Conservation (phyloP, 2,113 vertebrate genomes). For the Petrocephalus zakoni region DNA sequence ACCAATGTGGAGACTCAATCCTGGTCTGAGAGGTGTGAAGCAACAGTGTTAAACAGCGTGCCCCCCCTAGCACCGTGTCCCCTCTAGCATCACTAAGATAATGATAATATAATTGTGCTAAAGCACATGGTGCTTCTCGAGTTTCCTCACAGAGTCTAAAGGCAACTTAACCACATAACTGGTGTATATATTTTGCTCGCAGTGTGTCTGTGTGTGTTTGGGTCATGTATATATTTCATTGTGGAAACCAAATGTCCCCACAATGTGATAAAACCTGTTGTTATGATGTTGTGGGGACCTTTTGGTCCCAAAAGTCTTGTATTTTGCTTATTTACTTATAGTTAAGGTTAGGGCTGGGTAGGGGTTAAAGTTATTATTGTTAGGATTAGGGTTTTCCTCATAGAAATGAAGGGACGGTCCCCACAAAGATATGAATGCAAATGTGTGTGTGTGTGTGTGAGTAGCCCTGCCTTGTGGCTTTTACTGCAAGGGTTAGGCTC, state of each 20-base stretch:
- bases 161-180: not conserved
- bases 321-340: not conserved
- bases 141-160: not conserved
- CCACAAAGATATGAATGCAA: not conserved
- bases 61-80: no score
- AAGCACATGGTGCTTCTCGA: not conserved
- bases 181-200: not conserved
- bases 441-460: not conserved
- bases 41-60: no score
- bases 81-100: not conserved
- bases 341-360: not conserved
- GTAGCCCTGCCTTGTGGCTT: not conserved
- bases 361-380: not conserved
- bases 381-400: not conserved
- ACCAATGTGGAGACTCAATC: no score
- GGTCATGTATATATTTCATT: not conserved
- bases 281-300: not conserved
- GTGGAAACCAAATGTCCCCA: no score
- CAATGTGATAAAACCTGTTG: not conserved
- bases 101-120: not conserved
- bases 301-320: not conserved
- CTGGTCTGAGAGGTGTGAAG: no score
- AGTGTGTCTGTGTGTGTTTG: not conserved
- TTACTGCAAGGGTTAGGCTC: not conserved
- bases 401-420: not conserved